Evolutionary conservation across 2,888 invertebrate species (phyloP).

Genomic region (Spilosoma lubricipeda): DNA sequence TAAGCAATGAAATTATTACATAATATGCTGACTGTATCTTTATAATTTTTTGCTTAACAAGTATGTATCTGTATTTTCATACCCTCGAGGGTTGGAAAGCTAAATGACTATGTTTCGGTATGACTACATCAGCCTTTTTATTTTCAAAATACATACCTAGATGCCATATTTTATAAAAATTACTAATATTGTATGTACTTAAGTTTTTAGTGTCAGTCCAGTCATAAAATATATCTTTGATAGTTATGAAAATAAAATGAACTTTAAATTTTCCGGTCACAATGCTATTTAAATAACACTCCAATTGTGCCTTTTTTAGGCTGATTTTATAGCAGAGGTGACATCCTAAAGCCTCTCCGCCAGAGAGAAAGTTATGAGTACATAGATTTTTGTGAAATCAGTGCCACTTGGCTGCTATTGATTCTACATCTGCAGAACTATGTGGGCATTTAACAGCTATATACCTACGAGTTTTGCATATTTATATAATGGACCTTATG

Average conservation of each 20-base stretch:
- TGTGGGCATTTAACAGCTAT: background rate
- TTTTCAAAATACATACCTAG: background rate
- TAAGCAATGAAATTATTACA: slow-evolving; percentile 10
- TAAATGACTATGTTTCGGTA: background rate
- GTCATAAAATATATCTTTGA: too few relatives aligned
- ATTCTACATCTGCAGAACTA: background rate
- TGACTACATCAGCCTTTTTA: background rate
- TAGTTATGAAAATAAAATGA: too few relatives aligned
- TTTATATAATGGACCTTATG: background rate
- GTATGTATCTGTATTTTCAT: background rate
- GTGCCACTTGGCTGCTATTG: background rate
- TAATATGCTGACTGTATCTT: background rate
- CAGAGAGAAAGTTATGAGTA: background rate
- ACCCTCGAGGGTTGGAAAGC: background rate
- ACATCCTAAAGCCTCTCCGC: background rate
- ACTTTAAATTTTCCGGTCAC: background rate
- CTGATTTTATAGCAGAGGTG: background rate
- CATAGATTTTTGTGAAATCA: background rate
- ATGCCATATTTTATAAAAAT: too few relatives aligned
- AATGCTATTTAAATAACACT: background rate
- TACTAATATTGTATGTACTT: too few relatives aligned
- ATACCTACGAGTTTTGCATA: background rate
- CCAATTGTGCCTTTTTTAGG: background rate
- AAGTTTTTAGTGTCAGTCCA: too few relatives aligned
- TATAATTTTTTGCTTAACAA: background rate